Conservation (phyloP, 2,113 vertebrate species). For the Forbesichthys agassizii region DNA sequence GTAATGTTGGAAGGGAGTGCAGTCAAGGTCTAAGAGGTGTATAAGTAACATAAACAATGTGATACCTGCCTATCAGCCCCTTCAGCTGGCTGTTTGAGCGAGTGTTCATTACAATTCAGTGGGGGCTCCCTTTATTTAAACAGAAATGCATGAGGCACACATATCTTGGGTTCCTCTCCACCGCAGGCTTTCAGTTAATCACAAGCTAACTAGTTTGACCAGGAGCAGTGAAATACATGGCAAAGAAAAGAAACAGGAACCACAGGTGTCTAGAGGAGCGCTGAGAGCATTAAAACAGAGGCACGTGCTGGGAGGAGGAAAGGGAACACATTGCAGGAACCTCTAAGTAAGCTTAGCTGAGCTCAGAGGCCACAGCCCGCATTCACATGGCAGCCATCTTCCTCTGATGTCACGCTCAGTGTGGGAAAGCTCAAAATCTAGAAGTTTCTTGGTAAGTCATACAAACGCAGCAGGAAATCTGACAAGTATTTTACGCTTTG, state of each 20-base stretch:
- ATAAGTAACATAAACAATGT: constrained; percentile 40
- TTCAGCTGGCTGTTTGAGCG: constrained; percentile 43
- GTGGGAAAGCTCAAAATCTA: not conserved
- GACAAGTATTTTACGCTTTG: too few relatives aligned
- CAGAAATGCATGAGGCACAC: constrained; percentile 24
- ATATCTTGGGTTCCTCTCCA: constrained; percentile 9
- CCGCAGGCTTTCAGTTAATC: constrained; percentile 1
- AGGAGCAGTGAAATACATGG: constrained; percentile 27
- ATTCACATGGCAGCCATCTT: too few relatives aligned
- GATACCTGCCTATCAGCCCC: constrained; percentile 11
- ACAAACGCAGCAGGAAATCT: too few relatives aligned
- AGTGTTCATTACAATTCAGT: constrained; percentile 41
- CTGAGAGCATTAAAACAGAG: constrained; percentile 30
- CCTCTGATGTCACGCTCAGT: too few relatives aligned
- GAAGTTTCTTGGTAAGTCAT: constrained; percentile 19
- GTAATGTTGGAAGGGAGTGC: constrained; percentile 16
- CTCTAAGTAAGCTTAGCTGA: constrained; percentile 50
- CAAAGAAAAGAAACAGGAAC: not conserved
- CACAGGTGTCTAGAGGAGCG: constrained; percentile 21
- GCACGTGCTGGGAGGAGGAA: constrained; percentile 36
- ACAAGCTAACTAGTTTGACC: constrained; percentile 32
- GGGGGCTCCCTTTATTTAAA: constrained; percentile 3
- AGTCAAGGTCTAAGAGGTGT: constrained; percentile 34
- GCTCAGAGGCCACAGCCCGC: constrained; percentile 28
- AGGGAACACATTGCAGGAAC: constrained; percentile 28